phyloP scores from a whole-genome alignment of 2,797 vertebrate genomes.

The Gymnothorax javanicus region DNA sequence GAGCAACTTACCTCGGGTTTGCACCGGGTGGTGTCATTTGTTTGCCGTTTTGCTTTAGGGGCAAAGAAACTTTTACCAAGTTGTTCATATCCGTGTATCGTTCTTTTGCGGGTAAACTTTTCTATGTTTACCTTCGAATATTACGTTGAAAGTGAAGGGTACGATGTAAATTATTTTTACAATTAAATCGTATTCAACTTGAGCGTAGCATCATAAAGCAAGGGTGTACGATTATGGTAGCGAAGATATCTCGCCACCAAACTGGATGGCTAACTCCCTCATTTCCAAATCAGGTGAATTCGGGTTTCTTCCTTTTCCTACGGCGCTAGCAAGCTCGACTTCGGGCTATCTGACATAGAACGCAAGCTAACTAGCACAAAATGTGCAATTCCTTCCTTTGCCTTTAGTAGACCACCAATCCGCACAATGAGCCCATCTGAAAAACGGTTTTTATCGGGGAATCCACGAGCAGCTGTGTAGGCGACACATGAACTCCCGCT shows the following conservation, averaged over 20 bases:
- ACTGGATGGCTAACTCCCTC: not conserved
- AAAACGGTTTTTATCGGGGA: not conserved
- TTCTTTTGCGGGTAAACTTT: not conserved
- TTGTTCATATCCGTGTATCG: conserved; percentile 23
- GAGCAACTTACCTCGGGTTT: conserved; percentile 33
- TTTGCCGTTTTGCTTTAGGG: conserved; percentile 27
- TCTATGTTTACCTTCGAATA: not conserved
- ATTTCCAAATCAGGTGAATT: not conserved
- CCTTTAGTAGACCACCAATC: conserved; percentile 16
- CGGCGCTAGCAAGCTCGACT: not conserved
- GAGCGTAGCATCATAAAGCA: not conserved
- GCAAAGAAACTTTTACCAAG: conserved; percentile 34
- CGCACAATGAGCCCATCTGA: not conserved
- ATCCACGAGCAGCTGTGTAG: too few relatives aligned
- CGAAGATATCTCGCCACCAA: not conserved
- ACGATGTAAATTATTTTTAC: not conserved
- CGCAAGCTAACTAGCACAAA: not conserved
- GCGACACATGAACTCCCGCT: not conserved
- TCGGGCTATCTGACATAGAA: not conserved
- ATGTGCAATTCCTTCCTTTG: conserved; percentile 10
- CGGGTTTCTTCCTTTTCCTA: not conserved
- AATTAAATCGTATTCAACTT: not conserved
- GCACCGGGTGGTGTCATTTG: conserved; percentile 19
- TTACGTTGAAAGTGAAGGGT: not conserved
- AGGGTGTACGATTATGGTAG: not conserved